Conservation (phyloP, 92 coral and sea anemone genomes). For the Zoanthus sansibaricus region DNA sequence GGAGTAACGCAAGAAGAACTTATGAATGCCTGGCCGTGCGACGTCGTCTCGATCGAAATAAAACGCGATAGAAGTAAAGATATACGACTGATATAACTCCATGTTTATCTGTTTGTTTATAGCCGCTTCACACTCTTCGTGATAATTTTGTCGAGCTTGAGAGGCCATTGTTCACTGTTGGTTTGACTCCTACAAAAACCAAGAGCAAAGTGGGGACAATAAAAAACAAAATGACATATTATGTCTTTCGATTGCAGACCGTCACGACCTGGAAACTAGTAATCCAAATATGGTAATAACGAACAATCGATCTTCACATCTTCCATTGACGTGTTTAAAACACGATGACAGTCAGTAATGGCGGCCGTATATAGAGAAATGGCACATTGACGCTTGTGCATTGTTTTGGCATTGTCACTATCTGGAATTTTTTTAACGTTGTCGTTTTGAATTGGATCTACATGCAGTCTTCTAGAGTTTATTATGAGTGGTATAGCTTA, state of each 20-base stretch:
- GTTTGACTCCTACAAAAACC: neutral
- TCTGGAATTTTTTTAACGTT: neutral
- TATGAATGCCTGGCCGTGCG: slow-evolving; percentile 87
- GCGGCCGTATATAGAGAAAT: slow-evolving; percentile 33
- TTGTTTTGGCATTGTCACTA: slow-evolving; percentile 23
- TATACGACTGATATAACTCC: slow-evolving; percentile 95
- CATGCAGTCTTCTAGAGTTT: neutral
- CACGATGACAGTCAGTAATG: neutral
- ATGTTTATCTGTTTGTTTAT: slow-evolving; percentile 98
- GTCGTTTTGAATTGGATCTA: neutral
- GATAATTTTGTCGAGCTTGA: slow-evolving; percentile 93
- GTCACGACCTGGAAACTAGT: neutral
- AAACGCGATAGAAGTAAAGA: slow-evolving; percentile 90
- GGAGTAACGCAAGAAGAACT: slow-evolving; percentile 85
- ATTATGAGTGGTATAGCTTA: slow-evolving; percentile 50
- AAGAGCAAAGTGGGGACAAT: neutral
- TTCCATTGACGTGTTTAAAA: slow-evolving; percentile 39
- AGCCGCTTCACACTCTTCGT: slow-evolving; percentile 94
- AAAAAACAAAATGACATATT: neutral
- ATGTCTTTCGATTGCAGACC: neutral
- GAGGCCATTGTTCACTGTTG: slow-evolving; percentile 39
- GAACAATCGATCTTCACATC: slow-evolving; percentile 7
- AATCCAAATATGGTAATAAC: slow-evolving; percentile 7
- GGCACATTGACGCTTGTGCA: slow-evolving; percentile 12
- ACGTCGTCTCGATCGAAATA: slow-evolving; percentile 99